Evolutionary conservation across 2,113 vertebrate species (phyloP).

Genomic region (Scartelaos histophorus): DNA sequence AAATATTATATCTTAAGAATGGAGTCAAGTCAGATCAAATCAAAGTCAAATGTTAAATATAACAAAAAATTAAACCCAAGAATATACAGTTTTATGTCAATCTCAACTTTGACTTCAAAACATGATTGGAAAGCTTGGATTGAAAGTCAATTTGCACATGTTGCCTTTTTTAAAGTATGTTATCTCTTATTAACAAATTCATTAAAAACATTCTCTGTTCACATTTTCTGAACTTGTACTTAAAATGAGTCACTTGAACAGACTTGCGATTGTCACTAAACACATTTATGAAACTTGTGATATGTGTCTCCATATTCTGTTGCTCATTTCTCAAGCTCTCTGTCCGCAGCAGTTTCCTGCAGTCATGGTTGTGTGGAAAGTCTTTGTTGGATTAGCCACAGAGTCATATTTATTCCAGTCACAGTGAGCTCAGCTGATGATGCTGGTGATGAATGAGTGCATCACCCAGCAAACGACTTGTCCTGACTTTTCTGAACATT

Average conservation of each 20-base stretch:
- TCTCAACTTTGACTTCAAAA: too few species aligned
- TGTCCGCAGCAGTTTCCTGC: slow-evolving; percentile 29
- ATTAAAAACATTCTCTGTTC: background rate
- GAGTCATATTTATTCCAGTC: slow-evolving; percentile 49
- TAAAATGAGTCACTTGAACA: background rate
- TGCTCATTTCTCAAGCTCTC: slow-evolving; percentile 22
- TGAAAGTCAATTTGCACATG: too few species aligned
- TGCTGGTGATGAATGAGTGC: slow-evolving; percentile 16
- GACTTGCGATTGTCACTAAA: background rate
- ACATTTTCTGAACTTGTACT: background rate
- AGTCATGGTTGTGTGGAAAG: slow-evolving; percentile 47
- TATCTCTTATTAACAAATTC: background rate
- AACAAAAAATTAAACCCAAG: too few species aligned
- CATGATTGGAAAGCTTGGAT: too few species aligned
- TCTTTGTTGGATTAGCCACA: slow-evolving; percentile 12
- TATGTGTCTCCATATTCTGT: background rate
- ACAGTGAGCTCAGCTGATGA: slow-evolving; percentile 57
- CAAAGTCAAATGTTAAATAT: too few species aligned
- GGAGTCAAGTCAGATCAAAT: too few species aligned
- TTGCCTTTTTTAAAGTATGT: background rate
- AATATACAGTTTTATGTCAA: too few species aligned
- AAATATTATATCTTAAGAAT: too few species aligned
- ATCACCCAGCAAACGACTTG: slow-evolving; percentile 14
- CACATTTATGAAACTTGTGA: background rate
- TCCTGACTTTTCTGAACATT: slow-evolving; percentile 3